Percentiles rank a stretch among this genome's conserved stretches.
Evolutionary conservation across 2,113 vertebrate species (phyloP).

Genomic region (Vicugna pacos): DNA sequence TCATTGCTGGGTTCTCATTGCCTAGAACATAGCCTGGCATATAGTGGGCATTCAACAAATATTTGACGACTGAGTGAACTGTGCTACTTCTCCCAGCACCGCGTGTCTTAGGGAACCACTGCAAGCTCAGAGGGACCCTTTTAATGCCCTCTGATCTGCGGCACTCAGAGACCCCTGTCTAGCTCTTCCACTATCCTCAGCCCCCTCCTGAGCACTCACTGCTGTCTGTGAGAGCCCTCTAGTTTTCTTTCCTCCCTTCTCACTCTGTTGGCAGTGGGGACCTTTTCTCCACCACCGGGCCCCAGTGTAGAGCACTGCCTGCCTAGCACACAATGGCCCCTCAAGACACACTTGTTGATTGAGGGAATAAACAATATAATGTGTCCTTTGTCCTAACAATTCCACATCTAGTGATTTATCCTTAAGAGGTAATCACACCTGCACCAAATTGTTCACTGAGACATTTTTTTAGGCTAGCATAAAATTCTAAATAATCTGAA

Average conservation of each 20-base stretch:
- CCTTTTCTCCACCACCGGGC: fast-evolving
- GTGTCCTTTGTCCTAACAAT: background rate
- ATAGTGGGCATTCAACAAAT: fast-evolving
- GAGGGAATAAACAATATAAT: background rate
- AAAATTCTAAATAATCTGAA: background rate
- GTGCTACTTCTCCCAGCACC: background rate
- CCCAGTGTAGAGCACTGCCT: background rate
- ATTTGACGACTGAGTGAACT: background rate
- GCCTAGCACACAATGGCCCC: background rate
- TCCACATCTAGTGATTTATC: background rate
- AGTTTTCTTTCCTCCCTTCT: background rate
- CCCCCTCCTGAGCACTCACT: background rate
- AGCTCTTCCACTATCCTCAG: background rate
- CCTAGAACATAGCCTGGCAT: background rate
- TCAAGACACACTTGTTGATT: background rate
- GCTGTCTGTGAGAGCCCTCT: background rate
- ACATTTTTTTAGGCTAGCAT: background rate
- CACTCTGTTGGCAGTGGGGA: background rate
- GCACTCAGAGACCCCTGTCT: background rate
- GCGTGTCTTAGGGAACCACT: background rate
- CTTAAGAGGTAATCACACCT: background rate
- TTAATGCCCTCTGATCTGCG: background rate
- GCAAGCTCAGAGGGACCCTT: background rate
- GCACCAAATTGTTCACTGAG: background rate
- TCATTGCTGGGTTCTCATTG: background rate